Evolutionary conservation across 2,113 vertebrate species (phyloP).

Genomic region (Hydrolagus affinis): DNA sequence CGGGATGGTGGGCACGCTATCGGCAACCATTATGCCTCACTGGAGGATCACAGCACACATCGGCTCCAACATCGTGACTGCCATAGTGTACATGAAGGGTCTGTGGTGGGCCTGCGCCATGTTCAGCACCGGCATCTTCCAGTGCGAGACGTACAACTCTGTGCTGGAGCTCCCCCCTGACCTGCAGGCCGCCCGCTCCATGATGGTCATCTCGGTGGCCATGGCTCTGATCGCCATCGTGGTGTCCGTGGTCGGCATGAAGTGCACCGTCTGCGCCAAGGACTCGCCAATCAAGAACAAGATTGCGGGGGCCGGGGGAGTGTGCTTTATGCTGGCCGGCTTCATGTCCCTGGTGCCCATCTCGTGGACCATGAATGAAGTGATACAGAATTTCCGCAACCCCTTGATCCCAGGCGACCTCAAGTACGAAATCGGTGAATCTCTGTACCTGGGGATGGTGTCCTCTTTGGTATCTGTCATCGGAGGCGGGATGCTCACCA

Average conservation of each 20-base stretch:
- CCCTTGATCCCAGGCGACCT: slow-evolving; percentile 65
- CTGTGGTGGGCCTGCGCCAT: slow-evolving; percentile 95
- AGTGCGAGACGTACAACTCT: slow-evolving; percentile 93
- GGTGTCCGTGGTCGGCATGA: slow-evolving; percentile 71
- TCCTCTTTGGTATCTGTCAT: slow-evolving; percentile 71
- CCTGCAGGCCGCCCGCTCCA: slow-evolving; percentile 76
- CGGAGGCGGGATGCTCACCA: slow-evolving; percentile 72
- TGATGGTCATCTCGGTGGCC: slow-evolving; percentile 83
- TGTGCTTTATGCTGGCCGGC: slow-evolving; percentile 65
- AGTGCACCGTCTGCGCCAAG: slow-evolving; percentile 80
- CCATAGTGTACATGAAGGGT: slow-evolving; percentile 75
- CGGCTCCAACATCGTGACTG: slow-evolving; percentile 85
- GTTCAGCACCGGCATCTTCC: slow-evolving; percentile 87
- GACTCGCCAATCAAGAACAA: slow-evolving; percentile 61
- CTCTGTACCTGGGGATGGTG: slow-evolving; percentile 78
- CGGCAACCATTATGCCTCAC: slow-evolving; percentile 73
- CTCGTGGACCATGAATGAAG: slow-evolving; percentile 81
- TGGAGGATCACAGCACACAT: slow-evolving; percentile 82
- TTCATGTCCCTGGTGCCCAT: slow-evolving; percentile 78
- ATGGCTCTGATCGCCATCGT: slow-evolving; percentile 67
- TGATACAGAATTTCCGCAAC: slow-evolving; percentile 79
- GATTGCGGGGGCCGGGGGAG: slow-evolving; percentile 64
- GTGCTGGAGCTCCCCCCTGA: slow-evolving; percentile 74
- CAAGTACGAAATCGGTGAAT: slow-evolving; percentile 85
- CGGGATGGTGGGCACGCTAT: slow-evolving; percentile 73